Conservation (phyloP, 2,113 vertebrate species). For the Oreochromis spilurus region DNA sequence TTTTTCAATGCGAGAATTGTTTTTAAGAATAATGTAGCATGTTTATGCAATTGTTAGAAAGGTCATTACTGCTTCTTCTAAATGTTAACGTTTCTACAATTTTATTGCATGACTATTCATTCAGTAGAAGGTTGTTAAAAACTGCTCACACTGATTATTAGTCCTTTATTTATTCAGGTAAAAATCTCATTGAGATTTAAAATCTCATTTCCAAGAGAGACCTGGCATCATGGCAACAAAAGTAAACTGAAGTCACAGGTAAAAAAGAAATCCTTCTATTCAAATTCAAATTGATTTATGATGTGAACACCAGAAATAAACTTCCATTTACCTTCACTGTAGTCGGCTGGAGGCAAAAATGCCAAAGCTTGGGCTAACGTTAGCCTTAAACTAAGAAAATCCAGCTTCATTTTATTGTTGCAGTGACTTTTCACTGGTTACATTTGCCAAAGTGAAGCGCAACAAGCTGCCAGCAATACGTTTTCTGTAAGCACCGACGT, state of each 20-base stretch:
- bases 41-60: neutral
- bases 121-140: neutral
- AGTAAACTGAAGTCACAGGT: neutral
- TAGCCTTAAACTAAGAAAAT: neutral
- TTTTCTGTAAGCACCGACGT: neutral
- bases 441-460: neutral
- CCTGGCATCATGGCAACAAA: too few relatives aligned
- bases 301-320: neutral
- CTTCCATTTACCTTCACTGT: neutral
- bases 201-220: too few relatives aligned
- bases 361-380: neutral
- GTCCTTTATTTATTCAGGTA: too few relatives aligned
- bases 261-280: neutral
- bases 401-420: neutral
- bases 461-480: neutral
- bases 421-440: neutral
- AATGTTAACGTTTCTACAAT: neutral
- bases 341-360: neutral
- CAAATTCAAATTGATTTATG: neutral
- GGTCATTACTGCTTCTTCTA: neutral
- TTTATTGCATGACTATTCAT: neutral
- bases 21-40: neutral
- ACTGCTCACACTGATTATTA: neutral
- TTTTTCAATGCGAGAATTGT: neutral
- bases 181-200: too few relatives aligned